A percentile compares a stretch with the other conserved stretches of the same genome.
Conservation (phyloP, 1,140 invertebrate species). For the Sycophila sp. region DNA sequence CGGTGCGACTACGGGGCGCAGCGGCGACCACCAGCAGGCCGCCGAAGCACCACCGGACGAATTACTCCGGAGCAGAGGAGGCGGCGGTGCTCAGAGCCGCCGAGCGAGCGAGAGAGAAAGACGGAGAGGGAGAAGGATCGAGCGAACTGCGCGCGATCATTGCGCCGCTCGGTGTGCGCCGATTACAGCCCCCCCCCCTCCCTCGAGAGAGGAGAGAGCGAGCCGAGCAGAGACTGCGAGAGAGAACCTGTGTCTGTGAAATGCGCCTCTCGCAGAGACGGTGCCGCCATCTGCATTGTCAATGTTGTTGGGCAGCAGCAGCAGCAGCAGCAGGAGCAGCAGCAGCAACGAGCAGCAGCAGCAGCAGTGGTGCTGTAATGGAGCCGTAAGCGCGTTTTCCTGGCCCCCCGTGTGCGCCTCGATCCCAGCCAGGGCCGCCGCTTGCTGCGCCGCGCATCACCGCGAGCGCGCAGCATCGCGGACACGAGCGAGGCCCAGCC, state of each 20-base stretch:
- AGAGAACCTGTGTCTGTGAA: slow-evolving; percentile 42
- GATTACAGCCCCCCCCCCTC: slow-evolving; percentile 1
- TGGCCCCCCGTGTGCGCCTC: background rate
- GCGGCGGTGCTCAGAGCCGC: slow-evolving; percentile 30
- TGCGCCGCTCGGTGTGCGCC: slow-evolving; percentile 18
- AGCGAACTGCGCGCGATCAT: slow-evolving; percentile 8
- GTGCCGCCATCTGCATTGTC: slow-evolving; percentile 75
- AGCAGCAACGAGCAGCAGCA: slow-evolving; percentile 38
- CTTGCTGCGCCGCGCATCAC: slow-evolving; percentile 8
- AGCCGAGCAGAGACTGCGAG: slow-evolving; percentile 41
- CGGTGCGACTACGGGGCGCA: background rate
- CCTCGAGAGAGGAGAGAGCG: slow-evolving; percentile 17
- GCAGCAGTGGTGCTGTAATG: slow-evolving; percentile 53
- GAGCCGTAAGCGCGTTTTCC: slow-evolving; percentile 63
- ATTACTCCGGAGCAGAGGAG: background rate
- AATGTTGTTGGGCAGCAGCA: slow-evolving; percentile 72
- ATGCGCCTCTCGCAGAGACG: slow-evolving; percentile 26
- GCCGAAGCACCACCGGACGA: background rate
- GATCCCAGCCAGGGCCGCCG: background rate
- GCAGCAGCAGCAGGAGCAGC: slow-evolving; percentile 48
- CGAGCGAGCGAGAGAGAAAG: slow-evolving; percentile 29
- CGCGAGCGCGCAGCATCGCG: slow-evolving; percentile 3
- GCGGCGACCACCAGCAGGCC: background rate
- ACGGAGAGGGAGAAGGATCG: slow-evolving; percentile 22
- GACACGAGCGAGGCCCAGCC: background rate